A percentile compares a stretch with the other conserved stretches of the same genome.
These are phyloP conservation scores for rabbit (Oryctolagus cuniculus) DNA, from an alignment of 2,113 vertebrate species.

Conservation along the genomic window mOryCun1.1 NC_091453.1:102323501-102324000, in stretches of 20 bases:
- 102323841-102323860: not conserved
- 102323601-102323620: constrained; percentile 46
- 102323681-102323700: constrained; percentile 42
- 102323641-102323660: constrained; percentile 44
- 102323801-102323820: constrained; percentile 34
- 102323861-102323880: not conserved
- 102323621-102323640: constrained; percentile 62
- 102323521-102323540: constrained; percentile 30
- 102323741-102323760: not conserved
- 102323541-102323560: constrained; percentile 53
- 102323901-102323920: constrained; percentile 19
- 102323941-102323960: constrained; percentile 45
- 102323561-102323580: constrained; percentile 46
- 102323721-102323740: constrained; percentile 49
- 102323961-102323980: constrained; percentile 47
- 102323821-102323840: not conserved
- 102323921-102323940: not conserved
- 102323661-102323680: constrained; percentile 32
- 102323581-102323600: constrained; percentile 58
- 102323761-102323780: constrained; percentile 5
- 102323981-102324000: constrained; percentile 75
- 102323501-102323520: constrained; percentile 10
- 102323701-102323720: constrained; percentile 42
- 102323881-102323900: not conserved
- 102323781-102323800: not conserved